Base-by-base conservation (phyloP, 1,140 invertebrate species). In the Atta texana region DNA sequence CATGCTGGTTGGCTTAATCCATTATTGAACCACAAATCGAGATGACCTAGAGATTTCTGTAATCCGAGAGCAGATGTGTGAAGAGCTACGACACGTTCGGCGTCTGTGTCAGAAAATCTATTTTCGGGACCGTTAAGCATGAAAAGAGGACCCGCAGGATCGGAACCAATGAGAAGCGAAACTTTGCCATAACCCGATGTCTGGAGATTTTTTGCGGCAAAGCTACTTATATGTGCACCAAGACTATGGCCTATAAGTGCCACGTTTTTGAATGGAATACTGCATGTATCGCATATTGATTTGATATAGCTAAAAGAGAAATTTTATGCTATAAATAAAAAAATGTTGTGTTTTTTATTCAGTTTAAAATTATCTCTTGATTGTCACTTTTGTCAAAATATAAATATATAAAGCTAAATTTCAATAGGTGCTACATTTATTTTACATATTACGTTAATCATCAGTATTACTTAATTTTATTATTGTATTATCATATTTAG, bases 201-300 rank as follows among this genome's bases (percentile, higher is more conserved):
- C 12, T 84, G 18, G 0, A 88, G 6, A 0, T 61, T 0, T 12
- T 90, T 88, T 0, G 61, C 81, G 7, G 82, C 75, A n/a, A 88
- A 77, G 18, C 76, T 31, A 6, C 44, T n/a, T 49, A 86, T 59
- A 34, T 88, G 88, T 5, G 88, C 82, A 5, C 88, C 88, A 3
- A 90, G 76, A 61, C 87, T 88, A 18, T 90, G 87, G 2, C 87
- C 88, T 1, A 90, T 14, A 12, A 88, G 8, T 18, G n/a, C 3
- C 0, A 82, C 77, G 0, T 85, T 69, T 0, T 12, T 0, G 2
- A 78, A 1, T 0, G 49, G 14, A 14, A 86, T 18, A 0, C 12
- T 2, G 10, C 63, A 68, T 0, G 14, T 0, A 1, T 68, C 4
- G 4, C 55, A 24, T 12, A 88, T 4, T 2, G n/a, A 34, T 53